Conservation (phyloP, 2,797 vertebrate genomes). For the Vespertilio murinus region DNA sequence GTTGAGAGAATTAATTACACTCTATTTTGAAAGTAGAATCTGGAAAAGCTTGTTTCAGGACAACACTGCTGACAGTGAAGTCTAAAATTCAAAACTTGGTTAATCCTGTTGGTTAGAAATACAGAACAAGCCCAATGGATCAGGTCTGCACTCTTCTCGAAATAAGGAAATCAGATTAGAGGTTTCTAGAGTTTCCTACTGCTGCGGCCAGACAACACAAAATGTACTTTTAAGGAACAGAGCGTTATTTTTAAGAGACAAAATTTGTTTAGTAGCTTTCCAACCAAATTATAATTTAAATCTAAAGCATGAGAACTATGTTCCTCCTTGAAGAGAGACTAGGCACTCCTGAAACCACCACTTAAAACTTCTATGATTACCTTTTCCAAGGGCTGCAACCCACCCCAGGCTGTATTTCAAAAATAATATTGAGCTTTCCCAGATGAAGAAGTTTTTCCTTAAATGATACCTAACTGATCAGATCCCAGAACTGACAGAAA, state of each 20-base stretch:
- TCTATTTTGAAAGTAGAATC: background rate
- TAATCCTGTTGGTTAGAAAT: conserved; percentile 9
- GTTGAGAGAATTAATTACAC: background rate
- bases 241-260: conserved; percentile 5
- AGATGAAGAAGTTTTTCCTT: conserved; percentile 30
- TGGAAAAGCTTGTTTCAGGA: background rate
- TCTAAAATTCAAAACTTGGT: conserved; percentile 27
- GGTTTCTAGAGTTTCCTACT: conserved; percentile 37
- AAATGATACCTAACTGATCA: conserved; percentile 19
- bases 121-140: conserved; percentile 25
- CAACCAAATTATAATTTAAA: conserved; percentile 54
- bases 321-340: conserved; percentile 42
- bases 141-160: conserved; percentile 57
- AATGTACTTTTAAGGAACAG: conserved; percentile 53
- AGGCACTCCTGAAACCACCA: conserved; percentile 4
- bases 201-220: background rate
- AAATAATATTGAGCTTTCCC: conserved; percentile 13
- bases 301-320: conserved; percentile 47
- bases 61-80: background rate
- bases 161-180: conserved; percentile 41
- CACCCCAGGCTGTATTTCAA: background rate
- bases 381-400: background rate
- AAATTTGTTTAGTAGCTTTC: background rate
- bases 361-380: background rate
- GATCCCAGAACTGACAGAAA: conserved; percentile 16